These are phyloP conservation scores for Beris chalybata DNA, from an alignment of 2,888 invertebrate species.

Conservation along the genomic window DNA sequence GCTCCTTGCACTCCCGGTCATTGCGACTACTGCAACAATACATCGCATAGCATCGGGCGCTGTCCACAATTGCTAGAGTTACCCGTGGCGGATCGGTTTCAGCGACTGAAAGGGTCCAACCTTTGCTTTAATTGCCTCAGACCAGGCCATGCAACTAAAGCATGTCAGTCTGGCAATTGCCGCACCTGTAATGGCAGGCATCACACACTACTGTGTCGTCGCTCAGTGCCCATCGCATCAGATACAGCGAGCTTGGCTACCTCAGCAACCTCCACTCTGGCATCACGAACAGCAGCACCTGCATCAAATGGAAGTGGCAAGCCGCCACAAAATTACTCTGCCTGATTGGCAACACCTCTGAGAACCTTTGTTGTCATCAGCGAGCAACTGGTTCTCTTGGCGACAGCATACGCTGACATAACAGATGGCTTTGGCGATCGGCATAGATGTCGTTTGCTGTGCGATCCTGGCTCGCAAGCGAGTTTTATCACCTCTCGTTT, in stretches of 20 bases:
- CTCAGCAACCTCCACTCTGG: not conserved
- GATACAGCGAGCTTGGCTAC: too few relatives aligned
- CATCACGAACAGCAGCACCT: not conserved
- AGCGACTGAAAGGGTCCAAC: slow-evolving; percentile 20
- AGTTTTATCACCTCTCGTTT: not conserved
- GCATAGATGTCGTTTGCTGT: not conserved
- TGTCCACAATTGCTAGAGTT: slow-evolving; percentile 27
- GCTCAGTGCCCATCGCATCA: too few relatives aligned
- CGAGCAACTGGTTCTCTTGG: not conserved
- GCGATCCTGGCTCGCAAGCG: not conserved
- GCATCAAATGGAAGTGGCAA: not conserved
- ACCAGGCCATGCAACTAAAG: slow-evolving; percentile 29
- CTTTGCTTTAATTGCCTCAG: slow-evolving; percentile 32
- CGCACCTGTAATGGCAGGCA: slow-evolving; percentile 27
- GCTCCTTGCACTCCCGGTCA: not conserved
- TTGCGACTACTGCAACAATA: slow-evolving; percentile 8
- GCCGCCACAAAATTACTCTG: too few relatives aligned
- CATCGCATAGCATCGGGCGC: slow-evolving; percentile 14
- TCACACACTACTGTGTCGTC: not conserved
- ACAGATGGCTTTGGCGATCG: not conserved
- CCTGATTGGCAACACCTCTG: not conserved
- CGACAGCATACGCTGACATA: not conserved
- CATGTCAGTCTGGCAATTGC: slow-evolving; percentile 23
- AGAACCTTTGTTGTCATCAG: not conserved
- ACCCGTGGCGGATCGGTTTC: slow-evolving; percentile 27